Evolutionary conservation across 2,797 vertebrate species (phyloP), one percentile per base, ranked within the genome.

Genomic region (Tachyglossus aculeatus): DNA sequence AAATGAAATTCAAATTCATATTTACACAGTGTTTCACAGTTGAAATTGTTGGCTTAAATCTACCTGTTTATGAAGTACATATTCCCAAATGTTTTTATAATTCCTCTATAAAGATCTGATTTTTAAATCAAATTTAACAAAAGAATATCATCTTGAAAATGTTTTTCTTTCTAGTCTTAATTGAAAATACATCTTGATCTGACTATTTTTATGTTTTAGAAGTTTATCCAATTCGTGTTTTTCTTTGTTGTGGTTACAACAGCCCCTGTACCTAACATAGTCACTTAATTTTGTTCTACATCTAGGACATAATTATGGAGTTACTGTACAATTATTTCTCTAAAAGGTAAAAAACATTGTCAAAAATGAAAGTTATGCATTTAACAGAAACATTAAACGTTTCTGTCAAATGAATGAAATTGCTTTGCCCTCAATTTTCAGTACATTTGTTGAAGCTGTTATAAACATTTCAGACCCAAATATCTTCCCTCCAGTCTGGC

Each of bases 81-180:
- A 69, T 73, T 66, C 74, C 72, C 76, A 83, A 62, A 76, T 76
- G 57, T 80, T 71, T 75, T 73, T 60, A 75, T n/a, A 76, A 76
- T 80, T 41, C 68, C 62, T 48, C 59, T 21, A 34, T 59, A 63
- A 7, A 47, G 48, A 57, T 74, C 32, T 16, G 76, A 32, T 37
- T 85, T 37, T n/a, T 33, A 66, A 27, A 79, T 69, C 36, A 29
- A 79, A 38, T 13, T 53, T 69, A 38, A 63, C 22, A 43, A 66
- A 25, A 71, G 64, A 67, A 63, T 56, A 79, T 75, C 13, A 54
- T 56, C 55, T 51, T 45, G 47, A 56, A 24, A 83, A 44, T 21
- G 29, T 54, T 75, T 82, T 63, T 72, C 45, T 9, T 71, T 57
- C 53, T 57, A 14, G 22, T 70, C 57, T 65, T 65, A 71, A 80